Base-by-base conservation (phyloP, 2,113 vertebrate species). In the Mola mola region DNA sequence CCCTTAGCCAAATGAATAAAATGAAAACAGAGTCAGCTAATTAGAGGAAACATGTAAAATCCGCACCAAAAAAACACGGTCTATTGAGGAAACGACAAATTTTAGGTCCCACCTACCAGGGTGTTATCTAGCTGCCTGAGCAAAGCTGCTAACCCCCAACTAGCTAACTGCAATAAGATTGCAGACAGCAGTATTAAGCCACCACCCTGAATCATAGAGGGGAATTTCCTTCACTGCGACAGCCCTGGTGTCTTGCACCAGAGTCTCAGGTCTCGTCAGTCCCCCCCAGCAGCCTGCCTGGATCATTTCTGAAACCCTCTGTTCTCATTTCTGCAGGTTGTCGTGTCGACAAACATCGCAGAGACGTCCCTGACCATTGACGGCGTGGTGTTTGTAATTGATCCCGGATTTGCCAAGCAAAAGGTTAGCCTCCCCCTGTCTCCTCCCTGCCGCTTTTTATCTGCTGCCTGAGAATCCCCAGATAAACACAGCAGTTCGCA, bases 381-480 rank as follows among this genome's bases (percentile, higher is more conserved):
- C 41, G 95, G 96, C 1, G 97, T 98, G 59, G 96, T 98, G 57
- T 98, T 98, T 92, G 97, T 98, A 84, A 99, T 98, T 79, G 97
- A 99, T 94, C 96, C 96, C 25, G 96, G 96, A 78, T 99, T 99
- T 92, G 96, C 96, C 22, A 98, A 99, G 88, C 96, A 98, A 91
- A 99, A 99, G 94, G 97, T 97, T 93, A 84, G 89, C 53, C 7
- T 4, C 26, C 59, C 21, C 9, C 59, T n/a, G n/a, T n/a, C 8
- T 22, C 40, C 44, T 16, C 24, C 10, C 43, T 8, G 59, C 50
- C 55, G 50, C 50, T 62, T 71, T 79, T 81, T 88, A 89, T 90
- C 85, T 87, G 75, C 49, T 1, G 64, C 67, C 55, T 75, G 73
- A 82, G 87, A 89, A 89, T 88, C 89, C 80, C 79, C 80, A 79